phyloP scores from a whole-genome alignment of 2,797 vertebrate species.

The Tenualosa thibaudeaui region DNA sequence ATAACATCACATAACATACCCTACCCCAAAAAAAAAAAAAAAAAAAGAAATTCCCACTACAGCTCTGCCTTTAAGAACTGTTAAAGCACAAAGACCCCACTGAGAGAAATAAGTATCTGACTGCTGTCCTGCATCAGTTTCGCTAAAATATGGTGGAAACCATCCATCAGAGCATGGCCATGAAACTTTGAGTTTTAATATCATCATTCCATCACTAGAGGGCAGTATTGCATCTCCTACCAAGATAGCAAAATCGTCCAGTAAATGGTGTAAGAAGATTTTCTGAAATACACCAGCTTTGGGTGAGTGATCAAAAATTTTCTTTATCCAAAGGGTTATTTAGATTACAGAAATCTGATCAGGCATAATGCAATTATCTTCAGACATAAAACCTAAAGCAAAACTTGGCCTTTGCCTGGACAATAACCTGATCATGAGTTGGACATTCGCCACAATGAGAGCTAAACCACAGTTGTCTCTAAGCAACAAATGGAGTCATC shows the following conservation, averaged over 20 bases:
- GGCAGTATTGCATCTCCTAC: slow-evolving; percentile 17
- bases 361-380: neutral
- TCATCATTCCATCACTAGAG: slow-evolving; percentile 5
- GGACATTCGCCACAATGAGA: neutral
- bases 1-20: too few species aligned
- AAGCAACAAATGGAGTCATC: too few species aligned
- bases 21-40: too few species aligned
- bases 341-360: neutral
- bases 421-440: neutral
- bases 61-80: too few species aligned
- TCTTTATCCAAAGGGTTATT: neutral
- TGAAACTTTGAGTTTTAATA: neutral
- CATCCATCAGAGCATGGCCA: too few species aligned
- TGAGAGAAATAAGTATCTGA: neutral
- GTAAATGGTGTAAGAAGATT: neutral
- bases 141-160: too few species aligned
- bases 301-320: neutral
- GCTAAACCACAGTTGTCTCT: neutral
- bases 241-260: neutral
- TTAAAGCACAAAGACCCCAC: neutral
- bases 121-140: too few species aligned
- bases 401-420: neutral
- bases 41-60: too few species aligned
- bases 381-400: neutral
- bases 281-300: neutral